Evolutionary conservation across 1,140 invertebrate genomes (phyloP).

Genomic region (Platorchestia sp.): DNA sequence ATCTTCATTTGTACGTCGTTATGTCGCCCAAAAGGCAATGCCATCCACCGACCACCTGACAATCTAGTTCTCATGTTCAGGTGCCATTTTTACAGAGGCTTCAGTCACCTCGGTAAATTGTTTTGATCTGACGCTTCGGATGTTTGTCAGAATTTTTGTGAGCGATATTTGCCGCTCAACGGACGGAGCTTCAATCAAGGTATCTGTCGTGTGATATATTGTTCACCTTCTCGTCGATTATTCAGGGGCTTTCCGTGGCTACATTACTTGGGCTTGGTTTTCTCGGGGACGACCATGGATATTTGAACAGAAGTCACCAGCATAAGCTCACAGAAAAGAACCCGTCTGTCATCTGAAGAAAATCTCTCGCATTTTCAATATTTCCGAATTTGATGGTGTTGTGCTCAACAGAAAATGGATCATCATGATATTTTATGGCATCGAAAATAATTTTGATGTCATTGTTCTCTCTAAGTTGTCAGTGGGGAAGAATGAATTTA

Average conservation of each 20-base stretch:
- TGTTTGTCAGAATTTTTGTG: constrained; percentile 31
- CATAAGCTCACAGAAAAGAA: neutral
- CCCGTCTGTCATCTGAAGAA: constrained; percentile 25
- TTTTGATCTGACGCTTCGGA: constrained; percentile 39
- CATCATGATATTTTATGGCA: constrained; percentile 2
- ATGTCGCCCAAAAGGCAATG: constrained; percentile 1
- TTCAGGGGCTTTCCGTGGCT: constrained; percentile 2
- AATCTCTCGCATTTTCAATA: constrained; percentile 19
- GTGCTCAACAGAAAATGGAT: neutral
- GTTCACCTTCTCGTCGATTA: constrained; percentile 25
- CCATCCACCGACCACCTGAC: neutral
- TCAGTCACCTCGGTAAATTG: constrained; percentile 28
- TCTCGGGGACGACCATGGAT: neutral
- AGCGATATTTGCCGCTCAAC: constrained; percentile 28
- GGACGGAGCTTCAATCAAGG: constrained; percentile 28
- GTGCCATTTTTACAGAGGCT: neutral
- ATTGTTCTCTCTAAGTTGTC: neutral
- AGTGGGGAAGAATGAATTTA: neutral
- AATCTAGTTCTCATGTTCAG: constrained; percentile 35
- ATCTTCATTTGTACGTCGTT: constrained; percentile 12
- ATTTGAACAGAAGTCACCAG: constrained; percentile 38
- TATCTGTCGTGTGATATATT: constrained; percentile 30
- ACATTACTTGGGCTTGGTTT: constrained; percentile 35
- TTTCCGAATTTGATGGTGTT: constrained; percentile 5
- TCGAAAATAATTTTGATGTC: neutral